A percentile compares a stretch with the other conserved stretches of the same genome.
Conservation (phyloP, 2,797 vertebrate genomes). For the Myotis findleyi region DNA sequence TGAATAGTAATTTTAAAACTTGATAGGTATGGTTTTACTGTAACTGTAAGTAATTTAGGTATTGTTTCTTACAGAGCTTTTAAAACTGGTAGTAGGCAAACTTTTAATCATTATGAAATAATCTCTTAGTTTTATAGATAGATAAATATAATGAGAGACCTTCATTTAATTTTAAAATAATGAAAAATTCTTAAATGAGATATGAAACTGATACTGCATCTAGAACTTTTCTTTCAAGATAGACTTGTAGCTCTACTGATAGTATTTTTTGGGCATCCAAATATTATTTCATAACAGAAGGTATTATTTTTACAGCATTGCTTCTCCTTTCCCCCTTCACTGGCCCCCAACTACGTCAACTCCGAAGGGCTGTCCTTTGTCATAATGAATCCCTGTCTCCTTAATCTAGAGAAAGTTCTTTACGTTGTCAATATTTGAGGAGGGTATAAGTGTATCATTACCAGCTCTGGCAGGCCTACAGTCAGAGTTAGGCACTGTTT, state of each 20-base stretch:
- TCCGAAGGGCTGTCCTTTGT: conserved; percentile 39
- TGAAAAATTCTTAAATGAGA: not conserved
- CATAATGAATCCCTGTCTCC: conserved; percentile 41
- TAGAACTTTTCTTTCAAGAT: not conserved
- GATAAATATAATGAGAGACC: not conserved
- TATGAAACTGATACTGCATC: not conserved
- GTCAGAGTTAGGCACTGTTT: not conserved
- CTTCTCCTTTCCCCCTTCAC: not conserved
- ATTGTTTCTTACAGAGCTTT: not conserved
- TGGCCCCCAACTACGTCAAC: not conserved
- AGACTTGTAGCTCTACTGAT: not conserved
- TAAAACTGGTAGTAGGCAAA: not conserved
- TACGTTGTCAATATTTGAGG: conserved; percentile 58
- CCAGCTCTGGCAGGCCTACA: not conserved
- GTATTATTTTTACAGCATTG: conserved; percentile 18
- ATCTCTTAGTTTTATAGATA: not conserved
- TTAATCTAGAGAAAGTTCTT: conserved; percentile 62
- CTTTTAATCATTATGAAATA: conserved; percentile 11
- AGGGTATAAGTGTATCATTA: not conserved
- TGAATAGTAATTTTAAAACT: not conserved
- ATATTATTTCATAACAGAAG: conserved; percentile 5
- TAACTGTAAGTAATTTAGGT: not conserved
- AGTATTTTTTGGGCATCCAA: not conserved
- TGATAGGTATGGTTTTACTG: not conserved
- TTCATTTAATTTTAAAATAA: conserved; percentile 49